Evolutionary conservation across 2,797 vertebrate genomes (phyloP), one percentile per base, ranked within the genome.

Genomic region (Lagodon rhomboides): DNA sequence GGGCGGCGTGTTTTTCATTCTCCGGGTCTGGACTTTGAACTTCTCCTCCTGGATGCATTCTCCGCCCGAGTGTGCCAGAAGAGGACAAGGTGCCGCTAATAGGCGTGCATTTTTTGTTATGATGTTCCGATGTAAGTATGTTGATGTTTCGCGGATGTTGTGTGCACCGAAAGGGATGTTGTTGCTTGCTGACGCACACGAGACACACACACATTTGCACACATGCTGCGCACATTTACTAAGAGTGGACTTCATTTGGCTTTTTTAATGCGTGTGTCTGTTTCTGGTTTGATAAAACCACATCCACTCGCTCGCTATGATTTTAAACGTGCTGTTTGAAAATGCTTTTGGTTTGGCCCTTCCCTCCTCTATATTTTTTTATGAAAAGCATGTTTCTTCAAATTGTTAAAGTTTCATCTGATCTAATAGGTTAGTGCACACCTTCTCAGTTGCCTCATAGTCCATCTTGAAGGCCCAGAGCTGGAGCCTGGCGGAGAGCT

Each of bases 391-490:
- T 68, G 16, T 25, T 79, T 54, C 15, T 30, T 60, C 3, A 17
- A 38, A 50, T 50, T 15, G 4, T 54, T 46, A 0, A 44, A 4
- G 17, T 50, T 70, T 44, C 0, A 58, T 41, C 3, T 30, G 41
- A 61, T 18, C 7, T 2, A 44, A 34, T 1, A 41, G 47, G 11
- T 73, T 22, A 27, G 9, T 12, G 70, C 89, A 77, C 85, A 98
- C 98, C 97, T 98, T 99, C 92, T 99, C 97, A 1, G 96, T 96
- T 7, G 94, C 94, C 76, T 99, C 98, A 0, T 99, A 99, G 94
- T 99, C 98, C 89, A 99, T 94, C 85, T 98, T 99, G 90, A 98
- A 99, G 81, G 97, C 97, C 98, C 98, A 99, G 73, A 99, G 97
- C 79, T 99, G 98, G 20, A 99, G 96, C 12, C 98, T 95, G 73